Evolutionary conservation across 2,888 invertebrate species (phyloP), one percentile per base, ranked within the genome.

Genomic region (Hermaeophaga mercurialis): DNA sequence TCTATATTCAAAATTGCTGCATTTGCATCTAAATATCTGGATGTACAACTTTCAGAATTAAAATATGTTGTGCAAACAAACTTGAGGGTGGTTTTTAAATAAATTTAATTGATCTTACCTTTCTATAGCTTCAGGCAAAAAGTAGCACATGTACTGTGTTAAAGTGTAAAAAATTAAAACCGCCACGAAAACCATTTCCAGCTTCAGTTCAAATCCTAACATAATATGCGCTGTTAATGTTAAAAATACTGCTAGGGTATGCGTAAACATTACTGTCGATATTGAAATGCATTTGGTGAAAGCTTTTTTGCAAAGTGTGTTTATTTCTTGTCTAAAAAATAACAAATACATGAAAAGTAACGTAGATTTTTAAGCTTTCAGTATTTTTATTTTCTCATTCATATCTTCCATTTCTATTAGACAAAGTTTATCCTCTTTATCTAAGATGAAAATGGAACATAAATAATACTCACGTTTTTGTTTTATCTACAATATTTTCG

Each of bases 181-280:
- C 68, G 89, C 81, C 0, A 90, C 86, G 75, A 90, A 91, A 0
- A 89, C 87, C 68, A 86, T 83, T 53, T 86, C 86, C 0, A 86
- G 80, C 7, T 78, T 77, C 58, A 81, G 69, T 11, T 58, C 60
- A 54, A 80, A 70, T 7, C 88, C 90, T 65, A 86, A 78, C 1
- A 92, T 79, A 7, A 90, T 88, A 71, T 87, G 92, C 0, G 89
- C 84, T 36, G 91, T 80, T 48, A 96, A 82, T 1, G 92, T 91
- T 58, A 91, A 84, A 73, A 89, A 92, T 7, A 94, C 80, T 1
- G 94, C 89, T 39, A 93, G 83, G 61, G 94, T 86, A 70, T 93
- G 90, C 0, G 93, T 91, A 73, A 92, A 94, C 39, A 94, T 88
- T 73, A 84, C 75, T 59, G 84, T 71, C 0, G 87, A 85, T 24